Conservation (phyloP, 2,113 vertebrate genomes). For the Microtus oregoni region DNA sequence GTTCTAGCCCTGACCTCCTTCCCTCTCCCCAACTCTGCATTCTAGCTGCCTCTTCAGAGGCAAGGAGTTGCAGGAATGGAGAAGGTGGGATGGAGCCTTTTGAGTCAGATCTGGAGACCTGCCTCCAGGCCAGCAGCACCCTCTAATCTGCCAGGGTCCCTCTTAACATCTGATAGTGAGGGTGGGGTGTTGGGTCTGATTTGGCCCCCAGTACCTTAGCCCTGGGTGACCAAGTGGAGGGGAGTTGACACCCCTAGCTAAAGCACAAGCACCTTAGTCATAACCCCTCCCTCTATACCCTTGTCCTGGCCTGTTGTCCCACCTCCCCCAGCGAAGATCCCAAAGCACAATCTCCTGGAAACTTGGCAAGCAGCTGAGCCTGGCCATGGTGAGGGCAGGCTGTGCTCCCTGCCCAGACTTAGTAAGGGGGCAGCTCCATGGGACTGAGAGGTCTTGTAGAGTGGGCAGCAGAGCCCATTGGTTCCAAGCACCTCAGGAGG, state of each 20-base stretch:
- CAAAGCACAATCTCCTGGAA: conserved; percentile 80
- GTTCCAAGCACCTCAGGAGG: conserved; percentile 67
- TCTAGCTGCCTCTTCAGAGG: not conserved
- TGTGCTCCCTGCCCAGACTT: not conserved
- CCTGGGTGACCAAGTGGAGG: too few species aligned
- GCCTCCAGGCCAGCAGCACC: not conserved
- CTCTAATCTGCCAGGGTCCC: too few species aligned
- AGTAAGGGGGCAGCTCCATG: conserved; percentile 19
- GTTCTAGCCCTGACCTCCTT: not conserved
- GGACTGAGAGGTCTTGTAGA: conserved; percentile 49
- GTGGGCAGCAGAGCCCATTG: conserved; percentile 36
- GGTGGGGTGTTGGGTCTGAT: too few species aligned
- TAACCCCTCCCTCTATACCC: conserved; percentile 17
- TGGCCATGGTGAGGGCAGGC: not conserved
- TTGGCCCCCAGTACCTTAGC: too few species aligned
- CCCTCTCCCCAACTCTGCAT: not conserved
- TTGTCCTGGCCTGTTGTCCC: conserved; percentile 5
- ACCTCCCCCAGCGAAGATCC: conserved; percentile 65
- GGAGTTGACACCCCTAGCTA: too few species aligned
- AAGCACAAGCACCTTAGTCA: conserved; percentile 77
- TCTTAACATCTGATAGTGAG: too few species aligned
- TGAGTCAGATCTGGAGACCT: conserved; percentile 28
- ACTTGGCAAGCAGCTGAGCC: conserved; percentile 64
- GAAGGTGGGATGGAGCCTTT: not conserved
- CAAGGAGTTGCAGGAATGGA: not conserved